phyloP scores from a whole-genome alignment of 2,888 invertebrate genomes.

The Nomada fabriciana region DNA sequence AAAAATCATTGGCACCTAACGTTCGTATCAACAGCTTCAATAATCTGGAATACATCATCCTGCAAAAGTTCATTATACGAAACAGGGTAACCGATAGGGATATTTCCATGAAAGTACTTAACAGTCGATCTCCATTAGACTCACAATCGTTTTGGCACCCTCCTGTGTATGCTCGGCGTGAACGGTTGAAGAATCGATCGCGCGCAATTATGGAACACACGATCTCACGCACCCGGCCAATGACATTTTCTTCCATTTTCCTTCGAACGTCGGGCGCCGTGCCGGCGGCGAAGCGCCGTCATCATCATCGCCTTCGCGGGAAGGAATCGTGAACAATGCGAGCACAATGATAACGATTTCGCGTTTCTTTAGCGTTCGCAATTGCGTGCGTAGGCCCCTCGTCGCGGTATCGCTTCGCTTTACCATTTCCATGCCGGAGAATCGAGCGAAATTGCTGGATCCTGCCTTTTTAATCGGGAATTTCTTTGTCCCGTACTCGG shows the following conservation, averaged over 20 bases:
- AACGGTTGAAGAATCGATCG: conserved; percentile 38
- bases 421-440: neutral
- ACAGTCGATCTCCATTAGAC: conserved; percentile 31
- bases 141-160: conserved; percentile 7
- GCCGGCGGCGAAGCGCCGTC: conserved; percentile 42
- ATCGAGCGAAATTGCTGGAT: conserved; percentile 36
- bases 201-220: conserved; percentile 11
- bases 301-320: conserved; percentile 59
- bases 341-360: conserved; percentile 52
- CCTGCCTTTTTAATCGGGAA: conserved; percentile 36
- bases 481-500: conserved; percentile 1
- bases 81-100: too few species aligned
- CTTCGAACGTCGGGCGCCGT: conserved; percentile 15
- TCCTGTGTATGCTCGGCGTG: neutral
- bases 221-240: conserved; percentile 50
- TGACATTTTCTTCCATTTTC: conserved; percentile 48
- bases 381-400: conserved; percentile 42
- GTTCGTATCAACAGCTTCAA: too few species aligned
- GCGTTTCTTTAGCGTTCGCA: conserved; percentile 43
- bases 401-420: conserved; percentile 26
- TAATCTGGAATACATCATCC: too few species aligned
- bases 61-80: too few species aligned
- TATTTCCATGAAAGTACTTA: neutral
- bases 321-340: conserved; percentile 48
- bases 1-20: too few species aligned